Evolutionary conservation across 2,113 vertebrate genomes (phyloP).

Genomic region (Xenopus borealis): DNA sequence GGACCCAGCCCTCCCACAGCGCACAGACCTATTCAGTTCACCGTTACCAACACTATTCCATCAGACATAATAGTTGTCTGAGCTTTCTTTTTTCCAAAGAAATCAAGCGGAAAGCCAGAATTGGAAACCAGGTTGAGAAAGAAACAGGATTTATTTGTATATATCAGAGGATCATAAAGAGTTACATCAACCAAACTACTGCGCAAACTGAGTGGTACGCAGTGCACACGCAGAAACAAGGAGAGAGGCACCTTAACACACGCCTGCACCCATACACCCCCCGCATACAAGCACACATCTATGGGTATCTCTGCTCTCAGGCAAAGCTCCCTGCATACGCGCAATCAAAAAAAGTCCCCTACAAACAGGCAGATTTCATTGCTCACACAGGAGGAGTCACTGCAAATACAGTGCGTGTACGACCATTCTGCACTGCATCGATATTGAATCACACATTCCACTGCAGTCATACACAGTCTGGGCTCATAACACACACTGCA

Average conservation of each 20-base stretch:
- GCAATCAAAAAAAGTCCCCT: background rate
- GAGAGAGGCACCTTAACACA: conserved; percentile 1
- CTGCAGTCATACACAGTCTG: too few species aligned
- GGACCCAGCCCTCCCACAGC: background rate
- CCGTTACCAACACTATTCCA: background rate
- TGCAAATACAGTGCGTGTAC: too few species aligned
- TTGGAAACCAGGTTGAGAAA: conserved; percentile 31
- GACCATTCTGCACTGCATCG: too few species aligned
- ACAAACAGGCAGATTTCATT: conserved; percentile 21
- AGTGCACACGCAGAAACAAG: conserved; percentile 19
- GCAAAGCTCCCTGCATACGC: background rate
- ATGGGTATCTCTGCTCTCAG: background rate
- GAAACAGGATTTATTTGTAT: conserved; percentile 45
- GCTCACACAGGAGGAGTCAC: background rate
- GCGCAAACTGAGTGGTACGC: conserved; percentile 19
- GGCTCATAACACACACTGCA: too few species aligned
- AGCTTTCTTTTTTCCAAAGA: background rate
- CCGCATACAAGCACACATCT: background rate
- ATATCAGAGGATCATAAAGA: conserved; percentile 44
- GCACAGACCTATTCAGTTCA: background rate
- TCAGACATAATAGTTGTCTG: background rate
- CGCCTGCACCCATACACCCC: background rate
- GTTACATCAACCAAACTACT: conserved; percentile 44
- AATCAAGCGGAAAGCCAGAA: conserved; percentile 8
- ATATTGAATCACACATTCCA: too few species aligned